Base-by-base conservation (phyloP, 2,113 vertebrate species). In the Chinchilla lanigera region DNA sequence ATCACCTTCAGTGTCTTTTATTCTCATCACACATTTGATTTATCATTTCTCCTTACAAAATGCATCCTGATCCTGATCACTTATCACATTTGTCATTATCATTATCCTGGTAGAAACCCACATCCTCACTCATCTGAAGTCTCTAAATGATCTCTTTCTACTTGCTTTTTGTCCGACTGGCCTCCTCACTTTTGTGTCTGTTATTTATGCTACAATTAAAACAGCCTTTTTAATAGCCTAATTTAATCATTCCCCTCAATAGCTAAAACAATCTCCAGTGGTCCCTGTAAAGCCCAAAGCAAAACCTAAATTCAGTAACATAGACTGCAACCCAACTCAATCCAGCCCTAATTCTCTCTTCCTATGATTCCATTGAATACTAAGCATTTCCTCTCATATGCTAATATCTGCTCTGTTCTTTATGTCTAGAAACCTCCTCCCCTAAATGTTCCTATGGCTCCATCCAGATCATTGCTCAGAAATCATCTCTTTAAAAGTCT, bases 181-280 rank as follows among this genome's bases (percentile, higher is more conserved):
- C 13, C 41, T 38, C 63, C 35, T 38, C 3, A 8, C 3, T 4
- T 56, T 20, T 86, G 16, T 80, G 14, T 78, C 47, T 1, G 44
- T 86, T 65, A 47, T 67, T 93, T 87, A 90, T 84, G 41, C 44
- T 86, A 7, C 8, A 67, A 96, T 10, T 5, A n/a, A 96, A 89
- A 84, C 44, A 52, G 8, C 47, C 28, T 61, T 80, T 69, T 82
- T 80, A 83, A 86, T 75, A 9, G 26, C 5, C 3, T 83, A 89
- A 73, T 61, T 26, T 75, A 85, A 77, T 47, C 5, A 87, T 44
- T 75, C 33, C 5, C 71, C 3, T 41, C 5, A 73, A 5, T 16
- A 69, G 33, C 61, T 89, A 11, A 81, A 86, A 67, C 52, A 87
- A 44, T 19, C 13, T 50, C 65, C 67, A 82, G 19, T 22, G 19